Evolutionary conservation across 2,113 vertebrate species (phyloP).

Genomic region (Physeter macrocephalus): DNA sequence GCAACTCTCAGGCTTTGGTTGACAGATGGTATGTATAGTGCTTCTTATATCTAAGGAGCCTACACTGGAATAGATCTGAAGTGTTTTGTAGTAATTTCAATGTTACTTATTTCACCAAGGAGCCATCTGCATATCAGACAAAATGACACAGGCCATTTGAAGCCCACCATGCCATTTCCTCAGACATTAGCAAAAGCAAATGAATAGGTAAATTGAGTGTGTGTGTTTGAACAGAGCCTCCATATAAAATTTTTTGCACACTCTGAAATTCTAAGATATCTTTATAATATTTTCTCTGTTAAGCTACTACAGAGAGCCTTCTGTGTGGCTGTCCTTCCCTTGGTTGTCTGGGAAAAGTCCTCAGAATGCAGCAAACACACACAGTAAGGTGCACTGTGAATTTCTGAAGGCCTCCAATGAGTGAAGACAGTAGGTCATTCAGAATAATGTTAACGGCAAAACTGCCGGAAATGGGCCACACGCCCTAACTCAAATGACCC

Average conservation of each 20-base stretch:
- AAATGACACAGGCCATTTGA: background rate
- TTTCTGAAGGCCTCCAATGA: background rate
- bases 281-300: conserved; percentile 18
- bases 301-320: background rate
- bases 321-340: background rate
- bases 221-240: background rate
- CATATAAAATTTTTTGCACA: background rate
- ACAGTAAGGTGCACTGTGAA: conserved; percentile 10
- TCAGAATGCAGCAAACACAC: background rate
- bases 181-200: background rate
- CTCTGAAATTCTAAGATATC: background rate
- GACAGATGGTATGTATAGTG: background rate
- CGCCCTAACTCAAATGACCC: background rate
- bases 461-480: background rate
- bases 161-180: background rate
- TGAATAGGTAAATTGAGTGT: background rate
- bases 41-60: background rate
- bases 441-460: background rate
- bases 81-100: background rate
- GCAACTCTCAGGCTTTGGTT: background rate
- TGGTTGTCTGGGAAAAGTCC: background rate
- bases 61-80: background rate
- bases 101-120: background rate
- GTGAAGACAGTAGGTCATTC: background rate
- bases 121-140: background rate